Percentiles rank a stretch among this genome's conserved stretches.
phyloP scores from a whole-genome alignment of 2,113 vertebrate genomes.

The Marcusenius ussheri region DNA sequence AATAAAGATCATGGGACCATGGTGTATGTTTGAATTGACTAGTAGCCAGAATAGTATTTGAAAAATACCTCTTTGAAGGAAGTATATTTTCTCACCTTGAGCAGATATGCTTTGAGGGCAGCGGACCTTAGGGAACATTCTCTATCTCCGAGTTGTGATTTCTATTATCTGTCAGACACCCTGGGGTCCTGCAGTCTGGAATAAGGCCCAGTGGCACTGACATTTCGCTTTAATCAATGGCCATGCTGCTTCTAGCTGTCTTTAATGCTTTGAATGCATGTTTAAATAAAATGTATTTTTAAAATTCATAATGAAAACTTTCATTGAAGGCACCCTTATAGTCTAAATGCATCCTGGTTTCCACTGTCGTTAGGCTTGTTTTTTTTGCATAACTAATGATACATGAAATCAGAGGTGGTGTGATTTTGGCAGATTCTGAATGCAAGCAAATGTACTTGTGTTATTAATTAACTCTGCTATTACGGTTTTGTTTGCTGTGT shows the following conservation, averaged over 20 bases:
- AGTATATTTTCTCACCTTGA: not conserved
- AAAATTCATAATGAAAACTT: not conserved
- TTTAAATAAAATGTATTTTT: not conserved
- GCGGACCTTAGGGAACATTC: not conserved
- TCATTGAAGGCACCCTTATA: not conserved
- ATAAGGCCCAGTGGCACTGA: not conserved
- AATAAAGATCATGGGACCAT: not conserved
- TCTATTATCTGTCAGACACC: not conserved
- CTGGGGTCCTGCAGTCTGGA: not conserved
- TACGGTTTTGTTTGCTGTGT: not conserved
- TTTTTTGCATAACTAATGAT: not conserved
- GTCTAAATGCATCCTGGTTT: not conserved
- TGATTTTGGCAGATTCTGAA: not conserved
- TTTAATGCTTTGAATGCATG: not conserved
- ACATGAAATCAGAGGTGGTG: not conserved
- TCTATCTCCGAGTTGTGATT: not conserved
- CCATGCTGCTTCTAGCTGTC: not conserved
- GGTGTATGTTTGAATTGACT: not conserved
- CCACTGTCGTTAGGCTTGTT: not conserved
- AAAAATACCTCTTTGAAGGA: not conserved
- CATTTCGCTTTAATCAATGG: not conserved
- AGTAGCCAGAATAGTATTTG: not conserved
- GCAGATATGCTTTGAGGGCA: not conserved
- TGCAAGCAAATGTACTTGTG: not conserved
- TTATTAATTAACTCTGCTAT: not conserved